A percentile compares a stretch with the other conserved stretches of the same genome.
These are phyloP conservation scores for Osmerus eperlanus DNA, from an alignment of 2,113 vertebrate species.

Conservation along the genomic window DNA sequence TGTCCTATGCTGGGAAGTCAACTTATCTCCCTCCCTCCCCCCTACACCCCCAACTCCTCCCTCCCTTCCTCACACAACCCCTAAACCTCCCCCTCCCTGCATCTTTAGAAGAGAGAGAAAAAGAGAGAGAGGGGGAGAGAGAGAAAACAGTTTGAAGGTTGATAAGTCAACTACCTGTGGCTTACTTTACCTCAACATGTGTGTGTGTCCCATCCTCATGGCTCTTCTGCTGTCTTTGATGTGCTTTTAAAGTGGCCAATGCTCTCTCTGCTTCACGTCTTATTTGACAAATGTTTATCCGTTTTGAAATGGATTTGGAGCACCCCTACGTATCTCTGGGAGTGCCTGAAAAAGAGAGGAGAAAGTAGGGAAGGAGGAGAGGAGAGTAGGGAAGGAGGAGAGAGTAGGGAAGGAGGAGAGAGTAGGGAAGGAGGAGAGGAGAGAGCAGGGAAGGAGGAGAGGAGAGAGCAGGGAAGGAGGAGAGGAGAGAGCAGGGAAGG, in stretches of 20 bases:
- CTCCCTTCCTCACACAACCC: conserved; percentile 48
- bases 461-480: background rate
- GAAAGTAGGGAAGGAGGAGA: conserved; percentile 13
- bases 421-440: background rate
- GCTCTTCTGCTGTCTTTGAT: conserved; percentile 81
- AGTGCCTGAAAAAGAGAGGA: conserved; percentile 49
- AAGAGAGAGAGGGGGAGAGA: conserved; percentile 43
- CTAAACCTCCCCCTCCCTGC: too few species aligned
- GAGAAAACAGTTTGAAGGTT: conserved; percentile 29
- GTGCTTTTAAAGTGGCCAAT: conserved; percentile 77
- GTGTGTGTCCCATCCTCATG: conserved; percentile 36
- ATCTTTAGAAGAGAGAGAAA: conserved; percentile 16
- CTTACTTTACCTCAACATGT: conserved; percentile 6
- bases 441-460: background rate
- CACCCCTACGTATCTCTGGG: conserved; percentile 81
- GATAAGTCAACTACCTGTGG: background rate
- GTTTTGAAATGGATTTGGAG: conserved; percentile 85
- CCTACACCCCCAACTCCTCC: conserved; percentile 51
- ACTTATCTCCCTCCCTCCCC: conserved; percentile 79
- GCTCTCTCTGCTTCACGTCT: conserved; percentile 83
- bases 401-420: background rate
- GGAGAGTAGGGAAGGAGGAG: background rate
- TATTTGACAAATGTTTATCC: conserved; percentile 93
- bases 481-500: background rate
- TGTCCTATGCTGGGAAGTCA: conserved; percentile 82